Conservation (phyloP, 2,797 vertebrate genomes). For the Chaetophractus vellerosus region DNA sequence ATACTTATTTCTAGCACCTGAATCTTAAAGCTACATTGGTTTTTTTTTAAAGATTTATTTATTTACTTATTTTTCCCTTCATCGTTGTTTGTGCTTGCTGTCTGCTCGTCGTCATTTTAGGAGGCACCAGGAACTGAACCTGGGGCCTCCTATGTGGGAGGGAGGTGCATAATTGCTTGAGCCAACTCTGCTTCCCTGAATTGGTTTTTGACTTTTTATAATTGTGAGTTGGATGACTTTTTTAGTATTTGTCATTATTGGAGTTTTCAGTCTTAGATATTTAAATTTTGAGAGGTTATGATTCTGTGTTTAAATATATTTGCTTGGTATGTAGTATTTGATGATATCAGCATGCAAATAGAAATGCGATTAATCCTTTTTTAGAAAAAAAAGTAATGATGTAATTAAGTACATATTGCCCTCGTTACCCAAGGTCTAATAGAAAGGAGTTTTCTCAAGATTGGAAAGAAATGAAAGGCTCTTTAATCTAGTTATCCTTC, state of each 20-base stretch:
- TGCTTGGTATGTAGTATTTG: constrained; percentile 23
- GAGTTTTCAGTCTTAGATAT: constrained; percentile 1
- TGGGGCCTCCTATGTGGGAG: no score
- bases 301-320: background rate
- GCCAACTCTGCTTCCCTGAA: no score
- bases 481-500: background rate
- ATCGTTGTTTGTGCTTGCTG: no score
- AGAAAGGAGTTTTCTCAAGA: background rate
- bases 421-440: background rate
- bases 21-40: background rate
- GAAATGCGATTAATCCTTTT: background rate
- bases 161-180: no score
- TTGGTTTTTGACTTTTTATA: constrained; percentile 26
- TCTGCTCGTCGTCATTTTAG: no score
- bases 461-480: background rate
- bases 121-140: no score
- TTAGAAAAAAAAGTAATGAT: background rate
- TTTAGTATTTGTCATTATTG: constrained; percentile 15
- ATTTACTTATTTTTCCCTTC: no score
- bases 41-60: background rate
- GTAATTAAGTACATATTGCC: background rate
- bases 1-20: background rate
- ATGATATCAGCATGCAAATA: background rate
- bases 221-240: background rate
- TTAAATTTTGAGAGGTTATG: constrained; percentile 44